Percentiles rank a stretch among this genome's conserved stretches.
These are phyloP conservation scores for Phataginus tricuspis DNA, from an alignment of 2,797 vertebrate species.

Conservation along the genomic window DNA sequence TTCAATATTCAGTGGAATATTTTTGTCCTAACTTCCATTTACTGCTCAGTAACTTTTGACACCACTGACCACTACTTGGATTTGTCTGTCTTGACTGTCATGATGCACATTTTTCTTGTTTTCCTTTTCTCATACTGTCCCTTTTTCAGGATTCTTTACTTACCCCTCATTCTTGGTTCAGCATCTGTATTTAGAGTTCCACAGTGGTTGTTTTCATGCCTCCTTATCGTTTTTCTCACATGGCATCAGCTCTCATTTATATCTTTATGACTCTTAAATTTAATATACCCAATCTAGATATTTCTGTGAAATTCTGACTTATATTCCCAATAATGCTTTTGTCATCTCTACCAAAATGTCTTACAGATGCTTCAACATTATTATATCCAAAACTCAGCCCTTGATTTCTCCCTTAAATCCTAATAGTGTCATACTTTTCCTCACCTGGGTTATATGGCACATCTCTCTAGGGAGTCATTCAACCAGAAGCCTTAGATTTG, in stretches of 20 bases:
- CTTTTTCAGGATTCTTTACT: background rate
- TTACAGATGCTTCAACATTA: background rate
- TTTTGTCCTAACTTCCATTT: background rate
- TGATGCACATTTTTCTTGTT: background rate
- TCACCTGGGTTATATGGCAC: background rate
- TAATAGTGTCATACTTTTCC: background rate
- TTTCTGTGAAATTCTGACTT: background rate
- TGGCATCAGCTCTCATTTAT: background rate
- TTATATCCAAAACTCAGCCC: background rate
- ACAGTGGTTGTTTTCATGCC: background rate
- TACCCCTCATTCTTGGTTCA: background rate
- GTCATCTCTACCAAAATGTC: background rate
- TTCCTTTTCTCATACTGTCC: background rate
- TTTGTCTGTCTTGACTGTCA: background rate
- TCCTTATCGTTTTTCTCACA: background rate
- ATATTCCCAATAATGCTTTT: background rate
- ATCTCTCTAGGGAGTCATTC: background rate
- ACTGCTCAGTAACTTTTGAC: background rate
- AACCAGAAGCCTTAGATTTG: background rate
- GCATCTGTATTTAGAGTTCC: background rate
- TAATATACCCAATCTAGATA: background rate
- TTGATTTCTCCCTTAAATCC: background rate
- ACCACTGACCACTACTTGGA: background rate
- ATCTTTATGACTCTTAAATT: background rate
- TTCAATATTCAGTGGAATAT: no score